phyloP scores from a whole-genome alignment of 2,113 vertebrate species.

The Sphyrna mokarran region DNA sequence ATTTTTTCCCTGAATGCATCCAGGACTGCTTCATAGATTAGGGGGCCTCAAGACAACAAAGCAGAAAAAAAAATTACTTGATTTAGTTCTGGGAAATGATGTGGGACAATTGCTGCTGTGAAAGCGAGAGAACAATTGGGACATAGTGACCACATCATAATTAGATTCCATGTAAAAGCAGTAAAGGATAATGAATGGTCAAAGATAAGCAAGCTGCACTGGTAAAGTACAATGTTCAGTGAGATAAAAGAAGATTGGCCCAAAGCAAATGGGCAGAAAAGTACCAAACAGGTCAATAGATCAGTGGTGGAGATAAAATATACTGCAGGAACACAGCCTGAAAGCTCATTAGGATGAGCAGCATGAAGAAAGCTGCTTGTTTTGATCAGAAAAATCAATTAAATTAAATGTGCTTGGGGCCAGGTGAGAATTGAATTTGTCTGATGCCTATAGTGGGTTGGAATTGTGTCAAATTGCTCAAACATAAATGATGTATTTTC shows the following conservation, averaged over 20 bases:
- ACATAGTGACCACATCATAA: not conserved
- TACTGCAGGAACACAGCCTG: not conserved
- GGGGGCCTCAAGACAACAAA: not conserved
- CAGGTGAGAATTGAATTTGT: conserved; percentile 23
- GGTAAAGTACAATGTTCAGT: conserved; percentile 1
- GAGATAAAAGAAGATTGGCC: conserved; percentile 1
- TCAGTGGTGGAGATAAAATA: conserved; percentile 15
- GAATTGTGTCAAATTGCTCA: conserved; percentile 7
- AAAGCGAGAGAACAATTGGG: not conserved
- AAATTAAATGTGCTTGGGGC: conserved; percentile 21
- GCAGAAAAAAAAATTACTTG: not conserved
- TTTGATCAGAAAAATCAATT: conserved; percentile 32
- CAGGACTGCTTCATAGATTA: not conserved
- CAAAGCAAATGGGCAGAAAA: not conserved
- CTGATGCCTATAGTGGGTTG: not conserved
- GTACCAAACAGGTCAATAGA: conserved; percentile 7
- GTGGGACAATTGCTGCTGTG: not conserved
- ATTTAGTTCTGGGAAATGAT: conserved; percentile 8
- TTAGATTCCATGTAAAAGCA: not conserved
- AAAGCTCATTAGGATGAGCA: conserved; percentile 8
- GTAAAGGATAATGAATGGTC: conserved; percentile 3
- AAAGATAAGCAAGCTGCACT: not conserved
- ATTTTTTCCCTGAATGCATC: not conserved
- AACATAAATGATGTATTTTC: conserved; percentile 5
- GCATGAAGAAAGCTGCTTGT: conserved; percentile 22